phyloP scores from a whole-genome alignment of 2,113 vertebrate species.

The Myanophis thanlyinensis region DNA sequence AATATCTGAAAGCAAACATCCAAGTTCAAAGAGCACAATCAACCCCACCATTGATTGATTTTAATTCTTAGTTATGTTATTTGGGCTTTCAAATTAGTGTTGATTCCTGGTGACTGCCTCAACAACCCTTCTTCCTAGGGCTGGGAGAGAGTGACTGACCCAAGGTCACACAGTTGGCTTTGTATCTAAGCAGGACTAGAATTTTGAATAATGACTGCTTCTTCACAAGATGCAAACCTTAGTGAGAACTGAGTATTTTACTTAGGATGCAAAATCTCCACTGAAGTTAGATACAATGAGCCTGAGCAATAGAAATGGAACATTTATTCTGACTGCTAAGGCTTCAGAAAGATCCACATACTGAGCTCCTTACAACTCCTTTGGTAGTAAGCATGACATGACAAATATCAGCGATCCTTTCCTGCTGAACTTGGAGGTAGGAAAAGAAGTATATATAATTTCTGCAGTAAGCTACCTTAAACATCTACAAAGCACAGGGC shows the following conservation, averaged over 20 bases:
- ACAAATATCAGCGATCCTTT: background rate
- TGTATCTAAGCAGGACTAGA: constrained; percentile 28
- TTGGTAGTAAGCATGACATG: background rate
- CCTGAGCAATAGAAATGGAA: background rate
- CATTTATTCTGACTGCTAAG: background rate
- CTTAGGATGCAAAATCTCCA: background rate
- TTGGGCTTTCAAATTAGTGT: background rate
- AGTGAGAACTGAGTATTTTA: background rate
- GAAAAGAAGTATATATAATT: background rate
- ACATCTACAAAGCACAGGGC: background rate
- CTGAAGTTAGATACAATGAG: background rate
- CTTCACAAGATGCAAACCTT: background rate
- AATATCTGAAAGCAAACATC: background rate
- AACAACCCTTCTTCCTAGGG: background rate
- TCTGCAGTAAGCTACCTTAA: background rate
- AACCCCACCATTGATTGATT: background rate
- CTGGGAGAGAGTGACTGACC: background rate
- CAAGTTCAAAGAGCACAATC: background rate
- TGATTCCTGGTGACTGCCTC: too few relatives aligned
- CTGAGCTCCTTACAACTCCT: background rate
- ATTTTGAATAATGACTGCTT: background rate
- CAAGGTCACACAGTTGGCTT: background rate
- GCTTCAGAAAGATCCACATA: background rate
- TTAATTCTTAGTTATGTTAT: background rate
- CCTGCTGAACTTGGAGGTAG: background rate